Evolutionary conservation across 2,797 vertebrate species (phyloP).

Genomic region (Manis javanica): DNA sequence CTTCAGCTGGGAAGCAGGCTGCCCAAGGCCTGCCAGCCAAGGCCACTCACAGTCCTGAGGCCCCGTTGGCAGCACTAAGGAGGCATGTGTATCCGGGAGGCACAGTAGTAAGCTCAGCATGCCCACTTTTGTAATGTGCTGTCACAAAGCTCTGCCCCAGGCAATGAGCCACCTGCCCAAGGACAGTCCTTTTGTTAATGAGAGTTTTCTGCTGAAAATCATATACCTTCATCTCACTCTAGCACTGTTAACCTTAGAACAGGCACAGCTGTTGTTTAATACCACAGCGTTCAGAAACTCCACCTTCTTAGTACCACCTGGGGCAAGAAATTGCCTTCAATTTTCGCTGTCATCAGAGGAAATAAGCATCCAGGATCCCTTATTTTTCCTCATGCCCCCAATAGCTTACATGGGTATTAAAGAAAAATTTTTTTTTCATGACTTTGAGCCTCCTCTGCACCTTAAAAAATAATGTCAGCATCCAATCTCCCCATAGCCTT

Average conservation of each 20-base stretch:
- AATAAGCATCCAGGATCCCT: background rate
- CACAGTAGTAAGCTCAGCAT: background rate
- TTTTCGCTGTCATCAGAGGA: background rate
- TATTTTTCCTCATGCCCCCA: background rate
- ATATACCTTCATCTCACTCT: background rate
- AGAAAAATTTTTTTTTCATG: background rate
- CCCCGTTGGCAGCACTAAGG: background rate
- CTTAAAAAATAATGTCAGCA: background rate
- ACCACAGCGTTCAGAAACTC: background rate
- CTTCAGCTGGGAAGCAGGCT: background rate
- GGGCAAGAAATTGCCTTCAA: background rate
- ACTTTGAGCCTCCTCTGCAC: background rate
- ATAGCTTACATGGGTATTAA: background rate
- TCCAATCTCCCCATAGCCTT: background rate
- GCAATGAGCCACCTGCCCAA: conserved; percentile 46
- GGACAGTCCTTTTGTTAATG: background rate
- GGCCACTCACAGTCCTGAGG: too few species aligned
- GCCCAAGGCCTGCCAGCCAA: background rate
- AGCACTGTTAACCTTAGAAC: background rate
- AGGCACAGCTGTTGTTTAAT: background rate
- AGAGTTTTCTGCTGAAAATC: conserved; percentile 32
- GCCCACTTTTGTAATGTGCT: background rate
- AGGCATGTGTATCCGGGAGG: background rate
- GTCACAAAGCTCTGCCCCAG: conserved; percentile 16
- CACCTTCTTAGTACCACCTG: background rate